phyloP scores from a whole-genome alignment of 2,113 vertebrate genomes.

The Stomatorhinus ivindoensis region DNA sequence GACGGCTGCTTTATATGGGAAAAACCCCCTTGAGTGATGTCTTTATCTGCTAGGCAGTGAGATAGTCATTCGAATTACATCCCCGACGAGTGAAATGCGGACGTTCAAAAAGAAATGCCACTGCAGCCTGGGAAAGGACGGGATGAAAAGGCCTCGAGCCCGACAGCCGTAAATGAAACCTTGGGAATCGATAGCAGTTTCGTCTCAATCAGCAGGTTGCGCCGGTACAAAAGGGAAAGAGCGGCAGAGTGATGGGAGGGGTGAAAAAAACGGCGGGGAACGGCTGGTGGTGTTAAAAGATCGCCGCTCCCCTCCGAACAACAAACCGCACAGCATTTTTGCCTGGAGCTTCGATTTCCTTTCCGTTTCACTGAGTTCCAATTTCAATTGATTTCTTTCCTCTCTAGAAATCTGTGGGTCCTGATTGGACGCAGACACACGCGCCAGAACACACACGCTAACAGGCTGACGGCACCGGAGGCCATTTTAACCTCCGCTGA shows the following conservation, averaged over 20 bases:
- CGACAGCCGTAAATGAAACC: slow-evolving; percentile 12
- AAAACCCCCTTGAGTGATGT: not conserved
- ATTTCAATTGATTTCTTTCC: not conserved
- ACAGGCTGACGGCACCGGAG: not conserved
- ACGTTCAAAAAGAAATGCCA: not conserved
- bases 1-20: not conserved
- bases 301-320: not conserved
- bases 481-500: not conserved
- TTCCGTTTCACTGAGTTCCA: not conserved
- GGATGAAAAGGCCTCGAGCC: not conserved
- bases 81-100: not conserved
- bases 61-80: slow-evolving; percentile 15
- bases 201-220: not conserved
- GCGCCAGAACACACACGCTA: not conserved
- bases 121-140: not conserved
- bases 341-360: not conserved
- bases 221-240: not conserved
- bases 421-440: not conserved
- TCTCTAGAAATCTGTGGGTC: not conserved
- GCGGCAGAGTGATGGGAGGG: not conserved
- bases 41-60: slow-evolving; percentile 18
- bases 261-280: not conserved
- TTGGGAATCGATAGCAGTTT: not conserved
- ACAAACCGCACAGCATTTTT: not conserved
- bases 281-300: not conserved